Evolutionary conservation across 2,888 invertebrate genomes (phyloP).

Genomic region (Kuschelorhynchus macadamiae): DNA sequence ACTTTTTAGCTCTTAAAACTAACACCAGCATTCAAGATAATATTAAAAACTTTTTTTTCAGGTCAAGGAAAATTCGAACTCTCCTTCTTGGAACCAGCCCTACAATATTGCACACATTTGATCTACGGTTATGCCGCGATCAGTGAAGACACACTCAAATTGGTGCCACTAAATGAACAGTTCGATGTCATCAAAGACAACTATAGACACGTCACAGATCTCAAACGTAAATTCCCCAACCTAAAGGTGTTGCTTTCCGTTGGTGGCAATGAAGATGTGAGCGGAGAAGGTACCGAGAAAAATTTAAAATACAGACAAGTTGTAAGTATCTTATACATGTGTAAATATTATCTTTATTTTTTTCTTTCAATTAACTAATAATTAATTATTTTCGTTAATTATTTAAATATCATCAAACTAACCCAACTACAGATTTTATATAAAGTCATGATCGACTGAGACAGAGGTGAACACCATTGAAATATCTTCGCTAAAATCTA

Average conservation of each 20-base stretch:
- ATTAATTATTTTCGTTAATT: no score
- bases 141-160: conserved; percentile 79
- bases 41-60: no score
- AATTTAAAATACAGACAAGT: conserved; percentile 79
- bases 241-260: conserved; percentile 82
- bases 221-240: conserved; percentile 79
- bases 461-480: no score
- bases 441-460: no score
- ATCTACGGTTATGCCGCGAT: conserved; percentile 87
- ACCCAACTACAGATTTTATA: no score
- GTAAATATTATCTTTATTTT: no score
- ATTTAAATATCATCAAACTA: no score
- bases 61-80: conserved; percentile 84
- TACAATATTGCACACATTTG: conserved; percentile 85
- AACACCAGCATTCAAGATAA: no score
- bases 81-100: conserved; percentile 79
- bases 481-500: no score
- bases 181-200: conserved; percentile 83
- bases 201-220: conserved; percentile 79
- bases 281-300: conserved; percentile 68
- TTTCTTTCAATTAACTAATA: no score
- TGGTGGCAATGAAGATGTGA: conserved; percentile 82
- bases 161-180: conserved; percentile 80
- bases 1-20: no score
- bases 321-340: conserved; percentile 72